Evolutionary conservation across 2,888 invertebrate species (phyloP), one percentile per base, ranked within the genome.

Genomic region (Meliscaeva auricollis): DNA sequence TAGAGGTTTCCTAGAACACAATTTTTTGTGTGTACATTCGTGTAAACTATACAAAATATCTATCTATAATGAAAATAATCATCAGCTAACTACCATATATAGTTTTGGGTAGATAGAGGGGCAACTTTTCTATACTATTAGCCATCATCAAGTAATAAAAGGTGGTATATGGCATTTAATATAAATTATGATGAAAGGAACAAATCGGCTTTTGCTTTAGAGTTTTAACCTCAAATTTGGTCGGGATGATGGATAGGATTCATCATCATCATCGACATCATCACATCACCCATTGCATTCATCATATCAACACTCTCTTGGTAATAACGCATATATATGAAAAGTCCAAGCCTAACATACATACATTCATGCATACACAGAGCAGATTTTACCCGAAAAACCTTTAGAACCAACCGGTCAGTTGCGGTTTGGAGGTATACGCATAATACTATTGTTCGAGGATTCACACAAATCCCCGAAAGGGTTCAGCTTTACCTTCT

Each of bases 141-240:
- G 38, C 38, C 9, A 6, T 9, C 9, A 0, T 26, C 26, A 3
- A 26, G 46, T 26, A 32, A 17, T 64, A 62, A n/a, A 15, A 44
- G 48, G 15, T 26, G 15, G n/a, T n/a, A 15, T 58, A 54, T 38
- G 11, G 26, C 4, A 26, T 26, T 38, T 38, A 9, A 9, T 38
- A 75, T 75, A 66, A 75, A 78, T 74, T 66, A 41, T 66, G 74
- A 76, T 80, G 46, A 70, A 84, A 76, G 54, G 66, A 79, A 70
- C 80, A 84, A 84, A 84, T 80, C 80, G 75, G 84, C 80, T 84
- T 84, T 84, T 75, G 79, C 75, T 72, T 79, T 76, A 66, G 84
- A 76, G 54, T 75, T 80, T 84, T 80, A 84, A 80, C 75, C 84
- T 54, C 66, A 58, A 84, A 68, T 26, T 80, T 76, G 46, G 66